These are phyloP conservation scores for Boleophthalmus pectinirostris DNA, from an alignment of 2,113 vertebrate species.

Conservation along the genomic window DNA sequence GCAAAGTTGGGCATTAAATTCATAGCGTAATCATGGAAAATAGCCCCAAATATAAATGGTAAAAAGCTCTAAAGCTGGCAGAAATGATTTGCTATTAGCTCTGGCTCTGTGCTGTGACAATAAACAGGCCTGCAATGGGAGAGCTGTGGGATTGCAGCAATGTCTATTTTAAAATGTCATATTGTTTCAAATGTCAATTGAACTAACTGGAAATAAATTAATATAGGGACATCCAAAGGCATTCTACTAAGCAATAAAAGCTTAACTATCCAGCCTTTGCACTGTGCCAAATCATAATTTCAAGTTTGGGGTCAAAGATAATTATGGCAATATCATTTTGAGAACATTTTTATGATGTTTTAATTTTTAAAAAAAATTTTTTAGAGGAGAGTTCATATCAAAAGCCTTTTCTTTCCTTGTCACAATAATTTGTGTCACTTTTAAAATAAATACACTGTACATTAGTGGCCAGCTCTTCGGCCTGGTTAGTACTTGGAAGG, in stretches of 20 bases:
- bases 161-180: not conserved
- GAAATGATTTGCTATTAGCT: slow-evolving; percentile 14
- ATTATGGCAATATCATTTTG: not conserved
- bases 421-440: too few relatives aligned
- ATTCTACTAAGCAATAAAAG: not conserved
- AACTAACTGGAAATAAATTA: not conserved
- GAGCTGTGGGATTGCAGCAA: slow-evolving; percentile 17
- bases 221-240: not conserved
- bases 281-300: not conserved
- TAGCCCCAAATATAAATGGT: not conserved
- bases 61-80: not conserved
- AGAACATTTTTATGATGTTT: not conserved
- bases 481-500: too few relatives aligned
- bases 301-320: not conserved
- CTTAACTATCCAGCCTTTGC: not conserved
- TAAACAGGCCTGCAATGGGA: slow-evolving; percentile 35
- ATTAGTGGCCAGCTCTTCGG: too few relatives aligned
- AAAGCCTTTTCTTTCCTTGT: too few relatives aligned
- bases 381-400: too few relatives aligned
- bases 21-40: not conserved
- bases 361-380: too few relatives aligned
- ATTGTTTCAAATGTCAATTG: too few relatives aligned
- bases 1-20: slow-evolving; percentile 1
- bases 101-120: slow-evolving; percentile 30
- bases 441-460: too few relatives aligned